Evolutionary conservation across 1,140 invertebrate species (phyloP), one percentile per base, ranked within the genome.

Genomic region (Cydia pomonella): DNA sequence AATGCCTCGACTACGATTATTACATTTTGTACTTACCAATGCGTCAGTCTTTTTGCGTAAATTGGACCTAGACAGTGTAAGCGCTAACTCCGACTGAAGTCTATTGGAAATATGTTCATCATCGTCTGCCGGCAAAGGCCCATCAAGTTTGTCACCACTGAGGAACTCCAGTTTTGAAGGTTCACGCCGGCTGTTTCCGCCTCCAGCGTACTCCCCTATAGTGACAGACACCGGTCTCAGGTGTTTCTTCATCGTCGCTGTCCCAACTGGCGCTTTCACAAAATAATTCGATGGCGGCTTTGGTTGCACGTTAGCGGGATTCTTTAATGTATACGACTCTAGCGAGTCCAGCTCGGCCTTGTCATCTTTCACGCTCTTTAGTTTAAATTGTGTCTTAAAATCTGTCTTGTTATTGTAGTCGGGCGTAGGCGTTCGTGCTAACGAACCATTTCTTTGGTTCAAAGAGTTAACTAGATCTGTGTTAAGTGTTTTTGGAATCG

Each of bases 31-130:
- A 91, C 91, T 93, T 89, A 94, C 94, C 93, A 95, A 94, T 82
- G 94, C 94, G 88, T 96, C 95, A 88, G 95, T 96, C 90, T 95
- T 95, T 88, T 94, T 95, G 83, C 94, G 94, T 75, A 96, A 92
- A 91, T 96, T 96, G 10, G 96, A 96, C 87, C 96, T 94, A 77
- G 96, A 95, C 63, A 97, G 88, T 1, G 96, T 97, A 63, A 96
- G 94, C 23, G 93, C 95, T 74, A 97, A 89, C 93, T 97, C 96
- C 73, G 95, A 95, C 82, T 96, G 95, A 71, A 97, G 88, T 85
- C 94, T 94, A 78, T 94, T 95, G n/a, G 94, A 94, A 29, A 95
- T 94, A 0, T 94, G 92, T 13, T 84, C 91, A 75, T 93, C 87
- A 73, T 92, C 85, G 44, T 85, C 88, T 63, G 77, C 75, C 23